phyloP scores from a whole-genome alignment of 2,113 vertebrate genomes.

The Nymphicus hollandicus region DNA sequence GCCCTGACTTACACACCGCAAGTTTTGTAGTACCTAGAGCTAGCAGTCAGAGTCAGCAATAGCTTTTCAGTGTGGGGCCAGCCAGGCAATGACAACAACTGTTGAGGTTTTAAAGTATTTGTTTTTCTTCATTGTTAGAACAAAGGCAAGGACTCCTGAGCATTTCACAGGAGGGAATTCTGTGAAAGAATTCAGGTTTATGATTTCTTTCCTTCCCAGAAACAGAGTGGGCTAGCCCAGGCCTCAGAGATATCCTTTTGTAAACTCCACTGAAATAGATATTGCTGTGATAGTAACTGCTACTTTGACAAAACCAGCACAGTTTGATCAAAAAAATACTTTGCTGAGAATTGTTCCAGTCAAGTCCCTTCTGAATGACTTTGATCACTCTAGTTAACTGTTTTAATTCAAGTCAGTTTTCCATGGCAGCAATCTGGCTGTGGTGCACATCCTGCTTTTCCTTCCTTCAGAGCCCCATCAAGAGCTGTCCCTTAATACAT shows the following conservation, averaged over 20 bases:
- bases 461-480: neutral
- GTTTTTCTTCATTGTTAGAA: neutral
- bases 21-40: neutral
- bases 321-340: constrained; percentile 21
- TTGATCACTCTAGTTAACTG: neutral
- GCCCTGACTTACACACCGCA: neutral
- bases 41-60: neutral
- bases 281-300: neutral
- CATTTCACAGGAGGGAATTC: neutral
- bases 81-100: neutral
- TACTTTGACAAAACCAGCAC: neutral
- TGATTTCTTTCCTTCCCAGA: neutral
- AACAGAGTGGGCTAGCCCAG: neutral
- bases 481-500: neutral
- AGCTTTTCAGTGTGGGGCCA: neutral
- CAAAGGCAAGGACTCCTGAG: neutral
- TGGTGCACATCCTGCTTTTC: neutral
- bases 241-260: neutral
- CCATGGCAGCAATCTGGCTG: neutral
- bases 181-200: neutral
- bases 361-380: neutral
- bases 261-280: neutral
- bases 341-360: constrained; percentile 4
- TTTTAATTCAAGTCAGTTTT: neutral
- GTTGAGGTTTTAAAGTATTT: neutral